Evolutionary conservation across 1,140 invertebrate genomes (phyloP).

Genomic region (Marisa cornuarietis): DNA sequence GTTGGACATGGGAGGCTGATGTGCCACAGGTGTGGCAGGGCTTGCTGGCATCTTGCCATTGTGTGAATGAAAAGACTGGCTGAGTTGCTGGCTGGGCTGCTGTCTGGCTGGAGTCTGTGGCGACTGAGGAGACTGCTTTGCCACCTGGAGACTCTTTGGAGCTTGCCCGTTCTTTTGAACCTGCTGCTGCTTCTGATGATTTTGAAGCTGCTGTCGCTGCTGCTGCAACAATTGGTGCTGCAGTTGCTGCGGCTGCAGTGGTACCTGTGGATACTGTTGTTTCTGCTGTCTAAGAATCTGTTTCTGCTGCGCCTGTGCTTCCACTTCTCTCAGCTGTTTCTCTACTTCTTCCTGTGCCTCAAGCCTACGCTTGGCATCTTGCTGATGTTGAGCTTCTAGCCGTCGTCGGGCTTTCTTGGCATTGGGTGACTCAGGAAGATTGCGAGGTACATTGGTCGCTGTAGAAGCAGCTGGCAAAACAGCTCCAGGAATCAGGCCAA

Average conservation of each 20-base stretch:
- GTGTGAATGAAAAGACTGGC: not conserved
- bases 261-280: not conserved
- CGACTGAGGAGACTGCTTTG: too few relatives aligned
- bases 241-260: not conserved
- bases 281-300: slow-evolving; percentile 19
- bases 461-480: too few relatives aligned
- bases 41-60: too few relatives aligned
- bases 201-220: not conserved
- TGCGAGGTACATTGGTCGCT: not conserved
- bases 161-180: slow-evolving; percentile 23
- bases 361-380: not conserved
- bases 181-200: slow-evolving; percentile 10
- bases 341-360: slow-evolving; percentile 26
- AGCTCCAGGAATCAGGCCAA: too few relatives aligned
- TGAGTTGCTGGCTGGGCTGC: not conserved
- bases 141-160: too few relatives aligned
- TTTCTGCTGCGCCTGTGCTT: slow-evolving; percentile 46
- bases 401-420: slow-evolving; percentile 21
- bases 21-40: too few relatives aligned
- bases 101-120: too few relatives aligned
- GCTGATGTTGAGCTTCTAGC: not conserved
- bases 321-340: slow-evolving; percentile 25
- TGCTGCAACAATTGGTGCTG: not conserved
- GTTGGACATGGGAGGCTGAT: too few relatives aligned
- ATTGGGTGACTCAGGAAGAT: slow-evolving; percentile 15